Base-by-base conservation (phyloP, 2,888 invertebrate genomes). In the Brachynemurus nebulosus region DNA sequence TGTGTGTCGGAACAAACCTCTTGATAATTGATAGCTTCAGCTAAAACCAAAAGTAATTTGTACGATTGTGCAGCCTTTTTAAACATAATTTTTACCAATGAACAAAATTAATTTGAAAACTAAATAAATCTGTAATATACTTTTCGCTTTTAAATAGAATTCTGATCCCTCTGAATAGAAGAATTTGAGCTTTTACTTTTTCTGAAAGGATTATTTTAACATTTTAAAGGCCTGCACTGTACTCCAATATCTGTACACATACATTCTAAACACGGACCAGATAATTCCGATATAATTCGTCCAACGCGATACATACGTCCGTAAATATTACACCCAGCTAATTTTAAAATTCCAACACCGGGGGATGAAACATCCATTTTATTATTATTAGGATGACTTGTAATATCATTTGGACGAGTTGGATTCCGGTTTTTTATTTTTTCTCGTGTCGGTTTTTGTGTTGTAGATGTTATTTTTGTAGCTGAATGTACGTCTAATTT, bases 281-380 rank as follows among this genome's bases (percentile, higher is more conserved):
- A 86, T 48, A 90, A 66, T 66, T 90, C 88, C 2, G 80, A 72
- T 53, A 90, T 88, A 52, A 86, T 80, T 55, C 79, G 71, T 3
- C 85, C 86, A 8, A 89, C 83, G 18, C 82, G 72, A 62, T 89
- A 89, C 83, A 89, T 89, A 50, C 81, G 72, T 5, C 90, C 90
- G 57, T 89, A 89, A 54, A 90, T 89, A 64, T 90, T 90, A 59
- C 90, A 90, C 1, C 89, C 89, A 9, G 86, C 86, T 48, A 89
- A 61, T 62, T 86, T 88, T 36, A 85, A 64, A 41, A 80, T 63
- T 25, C 80, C 78, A 11, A 71, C 63, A 2, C 70, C 68, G 12
- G 18, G 18, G 14, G 61, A 52, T 21, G 56, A 53, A 2, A 56
- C 53, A 20, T 48, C 25, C n/a, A 40, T 11, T n/a, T n/a, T n/a